These are phyloP conservation scores for Staurois parvus DNA, from an alignment of 2,797 vertebrate genomes.

Conservation along the genomic window DNA sequence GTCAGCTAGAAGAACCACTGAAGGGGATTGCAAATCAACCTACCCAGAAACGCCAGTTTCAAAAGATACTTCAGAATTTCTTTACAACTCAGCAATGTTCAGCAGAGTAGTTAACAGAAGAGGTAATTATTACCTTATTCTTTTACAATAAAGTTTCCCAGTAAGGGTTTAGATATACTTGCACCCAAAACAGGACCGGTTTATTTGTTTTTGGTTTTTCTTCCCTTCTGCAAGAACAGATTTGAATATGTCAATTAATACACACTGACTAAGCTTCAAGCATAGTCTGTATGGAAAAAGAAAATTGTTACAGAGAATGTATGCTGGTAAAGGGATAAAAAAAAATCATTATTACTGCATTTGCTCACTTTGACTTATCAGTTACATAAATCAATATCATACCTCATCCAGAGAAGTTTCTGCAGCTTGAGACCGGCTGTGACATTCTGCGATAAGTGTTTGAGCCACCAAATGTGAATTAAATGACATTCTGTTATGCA, in stretches of 20 bases:
- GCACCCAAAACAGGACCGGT: no score
- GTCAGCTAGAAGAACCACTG: no score
- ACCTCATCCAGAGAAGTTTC: neutral
- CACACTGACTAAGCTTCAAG: neutral
- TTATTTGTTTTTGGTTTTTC: no score
- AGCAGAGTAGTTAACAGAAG: no score
- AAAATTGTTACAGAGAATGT: neutral
- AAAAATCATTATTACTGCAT: neutral
- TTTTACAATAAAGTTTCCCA: no score
- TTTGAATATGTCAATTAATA: neutral
- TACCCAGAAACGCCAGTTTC: no score
- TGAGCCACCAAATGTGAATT: neutral
- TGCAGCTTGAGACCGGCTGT: neutral
- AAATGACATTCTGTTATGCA: neutral
- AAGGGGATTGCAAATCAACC: no score
- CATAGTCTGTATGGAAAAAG: neutral
- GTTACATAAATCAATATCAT: constrained; percentile 1
- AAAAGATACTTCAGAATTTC: no score
- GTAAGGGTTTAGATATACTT: no score
- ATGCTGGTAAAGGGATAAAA: neutral
- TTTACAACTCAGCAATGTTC: no score
- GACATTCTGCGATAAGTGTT: neutral
- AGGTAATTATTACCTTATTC: no score
- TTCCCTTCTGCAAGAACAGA: neutral
- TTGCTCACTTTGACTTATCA: neutral